Conservation (phyloP, 2,113 vertebrate species). For the Gymnobelideus leadbeateri region DNA sequence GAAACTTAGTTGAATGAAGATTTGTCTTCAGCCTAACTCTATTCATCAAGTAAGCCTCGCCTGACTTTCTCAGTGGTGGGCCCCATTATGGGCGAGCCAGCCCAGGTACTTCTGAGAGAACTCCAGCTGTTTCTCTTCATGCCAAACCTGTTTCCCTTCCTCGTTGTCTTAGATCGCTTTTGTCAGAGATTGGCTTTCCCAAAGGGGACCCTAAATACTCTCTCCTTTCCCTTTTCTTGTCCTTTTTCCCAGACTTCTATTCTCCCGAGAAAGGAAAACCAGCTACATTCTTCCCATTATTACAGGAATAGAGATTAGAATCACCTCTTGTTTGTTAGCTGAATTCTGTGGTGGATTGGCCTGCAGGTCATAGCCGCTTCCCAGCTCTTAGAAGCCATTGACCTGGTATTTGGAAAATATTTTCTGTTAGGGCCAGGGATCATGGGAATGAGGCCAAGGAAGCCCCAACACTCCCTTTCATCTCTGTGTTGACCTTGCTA, state of each 20-base stretch:
- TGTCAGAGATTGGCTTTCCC: slow-evolving; percentile 74
- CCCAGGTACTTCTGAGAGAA: slow-evolving; percentile 65
- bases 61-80: slow-evolving; percentile 6
- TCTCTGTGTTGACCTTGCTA: slow-evolving; percentile 59
- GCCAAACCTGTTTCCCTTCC: slow-evolving; percentile 73
- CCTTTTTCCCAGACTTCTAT: slow-evolving; percentile 63
- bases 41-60: slow-evolving; percentile 49
- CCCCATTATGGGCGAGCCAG: slow-evolving; percentile 38
- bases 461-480: slow-evolving; percentile 49
- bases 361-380: slow-evolving; percentile 21
- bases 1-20: slow-evolving; percentile 51
- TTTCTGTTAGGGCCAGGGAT: slow-evolving; percentile 33
- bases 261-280: slow-evolving; percentile 74
- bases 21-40: slow-evolving; percentile 50
- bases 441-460: not conserved
- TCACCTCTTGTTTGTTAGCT: slow-evolving; percentile 44
- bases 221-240: slow-evolving; percentile 56
- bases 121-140: slow-evolving; percentile 70
- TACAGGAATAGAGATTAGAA: slow-evolving; percentile 52
- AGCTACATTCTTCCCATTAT: slow-evolving; percentile 67
- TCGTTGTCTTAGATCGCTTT: slow-evolving; percentile 72
- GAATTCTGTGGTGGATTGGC: slow-evolving; percentile 21
- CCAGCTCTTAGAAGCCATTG: not conserved
- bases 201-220: slow-evolving; percentile 67
- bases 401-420: slow-evolving; percentile 29